Evolutionary conservation across 2,888 invertebrate species (phyloP).

Genomic region (Bembecia ichneumoniformis): DNA sequence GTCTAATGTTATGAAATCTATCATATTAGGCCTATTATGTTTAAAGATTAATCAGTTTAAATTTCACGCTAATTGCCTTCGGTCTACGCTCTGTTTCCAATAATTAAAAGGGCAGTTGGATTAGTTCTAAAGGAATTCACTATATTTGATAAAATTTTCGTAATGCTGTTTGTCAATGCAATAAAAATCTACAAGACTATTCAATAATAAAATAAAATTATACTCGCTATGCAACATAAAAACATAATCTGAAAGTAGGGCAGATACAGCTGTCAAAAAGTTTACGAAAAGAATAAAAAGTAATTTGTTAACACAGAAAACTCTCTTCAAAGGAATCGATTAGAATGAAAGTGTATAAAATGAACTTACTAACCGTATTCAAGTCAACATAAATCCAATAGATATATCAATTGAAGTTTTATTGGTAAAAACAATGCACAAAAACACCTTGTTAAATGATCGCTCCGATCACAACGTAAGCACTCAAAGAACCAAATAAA

Average conservation of each 20-base stretch:
- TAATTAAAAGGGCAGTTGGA: background rate
- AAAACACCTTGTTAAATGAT: background rate
- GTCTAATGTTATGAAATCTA: no score
- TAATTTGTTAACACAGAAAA: background rate
- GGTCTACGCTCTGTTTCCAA: background rate
- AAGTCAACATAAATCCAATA: background rate
- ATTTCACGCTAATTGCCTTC: background rate
- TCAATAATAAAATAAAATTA: background rate
- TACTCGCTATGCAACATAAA: background rate
- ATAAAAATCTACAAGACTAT: background rate
- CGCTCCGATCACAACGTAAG: background rate
- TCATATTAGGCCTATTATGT: background rate
- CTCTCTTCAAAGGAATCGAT: background rate
- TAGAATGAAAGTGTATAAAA: background rate
- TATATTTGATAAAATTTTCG: background rate
- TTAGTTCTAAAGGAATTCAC: background rate
- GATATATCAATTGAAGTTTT: background rate
- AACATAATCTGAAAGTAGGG: background rate
- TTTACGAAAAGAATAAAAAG: background rate
- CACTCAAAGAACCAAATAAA: background rate
- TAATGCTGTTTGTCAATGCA: background rate
- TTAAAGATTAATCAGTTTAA: background rate
- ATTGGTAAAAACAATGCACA: background rate
- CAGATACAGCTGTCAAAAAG: background rate
- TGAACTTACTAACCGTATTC: background rate